Evolutionary conservation across 35 echinoderm and acorn worm genomes (phyloP).

Genomic region (Acanthaster planci): DNA sequence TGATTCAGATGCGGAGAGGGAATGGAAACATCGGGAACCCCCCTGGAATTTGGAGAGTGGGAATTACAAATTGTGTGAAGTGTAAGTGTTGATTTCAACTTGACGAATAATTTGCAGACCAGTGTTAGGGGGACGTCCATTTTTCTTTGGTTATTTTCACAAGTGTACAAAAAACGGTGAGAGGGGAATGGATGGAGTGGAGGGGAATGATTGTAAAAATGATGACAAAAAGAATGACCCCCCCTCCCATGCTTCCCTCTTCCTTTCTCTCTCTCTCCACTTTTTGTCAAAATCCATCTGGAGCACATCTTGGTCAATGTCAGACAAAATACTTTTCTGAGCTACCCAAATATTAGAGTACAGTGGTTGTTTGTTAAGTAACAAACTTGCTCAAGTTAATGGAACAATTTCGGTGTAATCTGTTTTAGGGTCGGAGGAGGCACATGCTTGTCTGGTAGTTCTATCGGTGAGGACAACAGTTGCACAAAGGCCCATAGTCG

Average conservation of each 20-base stretch:
- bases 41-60: neutral
- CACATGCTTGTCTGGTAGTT: neutral
- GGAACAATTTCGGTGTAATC: neutral
- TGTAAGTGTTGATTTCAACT: neutral
- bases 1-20: neutral
- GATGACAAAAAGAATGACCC: too few species aligned
- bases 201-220: neutral
- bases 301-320: too few species aligned
- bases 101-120: neutral
- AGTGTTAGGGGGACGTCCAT: neutral
- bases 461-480: conserved; percentile 39
- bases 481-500: conserved; percentile 72
- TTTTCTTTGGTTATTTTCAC: too few species aligned
- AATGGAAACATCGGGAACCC: neutral
- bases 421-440: neutral
- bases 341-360: too few species aligned
- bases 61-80: neutral
- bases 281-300: too few species aligned
- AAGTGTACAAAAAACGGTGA: too few species aligned
- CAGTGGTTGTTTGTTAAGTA: too few species aligned
- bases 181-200: too few species aligned
- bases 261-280: too few species aligned
- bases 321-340: too few species aligned
- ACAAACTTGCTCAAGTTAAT: too few species aligned
- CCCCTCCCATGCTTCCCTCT: too few species aligned